A percentile compares a stretch with the other conserved stretches of the same genome.
phyloP scores from a whole-genome alignment of 2,888 invertebrate genomes.

The Nysson spinosus region DNA sequence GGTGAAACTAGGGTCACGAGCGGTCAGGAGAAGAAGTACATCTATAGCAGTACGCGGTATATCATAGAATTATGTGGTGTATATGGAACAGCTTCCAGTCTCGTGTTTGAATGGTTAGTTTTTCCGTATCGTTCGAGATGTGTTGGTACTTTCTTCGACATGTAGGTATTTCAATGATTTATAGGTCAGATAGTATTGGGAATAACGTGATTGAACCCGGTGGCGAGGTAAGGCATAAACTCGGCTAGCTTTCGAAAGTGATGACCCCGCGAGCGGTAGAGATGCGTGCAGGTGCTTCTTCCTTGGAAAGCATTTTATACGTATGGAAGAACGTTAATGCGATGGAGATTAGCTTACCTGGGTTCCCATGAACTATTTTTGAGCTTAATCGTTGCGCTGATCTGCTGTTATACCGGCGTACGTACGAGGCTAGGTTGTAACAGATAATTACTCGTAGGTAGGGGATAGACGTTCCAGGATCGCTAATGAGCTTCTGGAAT shows the following conservation, averaged over 20 bases:
- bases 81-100: too few relatives aligned
- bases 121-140: not conserved
- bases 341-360: conserved; percentile 62
- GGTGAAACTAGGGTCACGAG: too few relatives aligned
- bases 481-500: conserved; percentile 64
- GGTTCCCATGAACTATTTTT: conserved; percentile 73
- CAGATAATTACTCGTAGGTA: conserved; percentile 61
- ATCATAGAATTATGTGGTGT: too few relatives aligned
- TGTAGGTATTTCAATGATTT: conserved; percentile 8
- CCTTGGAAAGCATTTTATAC: conserved; percentile 57
- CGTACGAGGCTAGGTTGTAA: conserved; percentile 48
- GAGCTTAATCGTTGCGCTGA: conserved; percentile 71
- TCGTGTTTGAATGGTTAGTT: not conserved
- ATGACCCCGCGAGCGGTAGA: conserved; percentile 50
- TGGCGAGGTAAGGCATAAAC: conserved; percentile 19
- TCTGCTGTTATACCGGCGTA: conserved; percentile 64
- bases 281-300: conserved; percentile 60
- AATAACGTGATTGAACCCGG: conserved; percentile 35
- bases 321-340: conserved; percentile 62
- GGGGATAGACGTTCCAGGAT: conserved; percentile 55
- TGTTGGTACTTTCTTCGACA: not conserved
- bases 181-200: conserved; percentile 30
- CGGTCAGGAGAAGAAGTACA: too few relatives aligned
- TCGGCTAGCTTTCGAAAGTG: conserved; percentile 57
- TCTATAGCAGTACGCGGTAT: too few relatives aligned